A percentile compares a stretch with the other conserved stretches of the same genome.
Conservation (phyloP, 2,888 invertebrate genomes). For the Synergus umbraculus region DNA sequence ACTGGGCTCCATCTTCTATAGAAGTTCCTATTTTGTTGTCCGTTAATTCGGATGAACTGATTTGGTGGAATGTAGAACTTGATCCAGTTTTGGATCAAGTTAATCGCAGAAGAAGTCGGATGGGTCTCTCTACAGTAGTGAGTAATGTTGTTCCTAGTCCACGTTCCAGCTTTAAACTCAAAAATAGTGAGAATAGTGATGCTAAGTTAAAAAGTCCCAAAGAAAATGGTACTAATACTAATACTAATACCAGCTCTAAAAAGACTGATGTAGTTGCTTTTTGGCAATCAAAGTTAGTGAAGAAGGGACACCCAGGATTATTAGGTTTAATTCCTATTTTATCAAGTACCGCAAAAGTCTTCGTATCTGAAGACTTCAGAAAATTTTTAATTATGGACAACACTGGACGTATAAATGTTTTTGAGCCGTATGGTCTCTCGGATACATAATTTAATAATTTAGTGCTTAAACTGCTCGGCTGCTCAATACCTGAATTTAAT, state of each 20-base stretch:
- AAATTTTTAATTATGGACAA: conserved; percentile 17
- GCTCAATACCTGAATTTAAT: neutral
- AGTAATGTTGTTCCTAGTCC: conserved; percentile 58
- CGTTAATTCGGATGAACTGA: conserved; percentile 68
- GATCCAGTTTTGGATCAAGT: conserved; percentile 49
- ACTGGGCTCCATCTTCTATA: conserved; percentile 67
- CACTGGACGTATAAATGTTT: conserved; percentile 1
- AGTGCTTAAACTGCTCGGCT: neutral
- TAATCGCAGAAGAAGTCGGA: conserved; percentile 60
- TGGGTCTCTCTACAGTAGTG: conserved; percentile 64
- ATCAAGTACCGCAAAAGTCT: neutral
- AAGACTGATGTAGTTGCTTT: neutral
- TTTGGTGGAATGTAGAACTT: conserved; percentile 70
- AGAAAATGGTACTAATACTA: neutral
- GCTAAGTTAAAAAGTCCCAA: neutral
- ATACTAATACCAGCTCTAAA: neutral
- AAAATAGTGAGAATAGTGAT: conserved; percentile 51
- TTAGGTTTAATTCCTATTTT: conserved; percentile 4
- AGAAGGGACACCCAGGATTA: neutral
- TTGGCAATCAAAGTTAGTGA: neutral
- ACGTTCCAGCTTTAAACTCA: conserved; percentile 54
- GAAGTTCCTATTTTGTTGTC: conserved; percentile 68
- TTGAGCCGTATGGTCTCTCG: neutral
- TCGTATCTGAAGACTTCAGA: conserved; percentile 15
- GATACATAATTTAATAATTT: neutral